Percentiles rank a stretch among this genome's conserved stretches.
Evolutionary conservation across 2,113 vertebrate genomes (phyloP).

Genomic region (Thomomys bottae): DNA sequence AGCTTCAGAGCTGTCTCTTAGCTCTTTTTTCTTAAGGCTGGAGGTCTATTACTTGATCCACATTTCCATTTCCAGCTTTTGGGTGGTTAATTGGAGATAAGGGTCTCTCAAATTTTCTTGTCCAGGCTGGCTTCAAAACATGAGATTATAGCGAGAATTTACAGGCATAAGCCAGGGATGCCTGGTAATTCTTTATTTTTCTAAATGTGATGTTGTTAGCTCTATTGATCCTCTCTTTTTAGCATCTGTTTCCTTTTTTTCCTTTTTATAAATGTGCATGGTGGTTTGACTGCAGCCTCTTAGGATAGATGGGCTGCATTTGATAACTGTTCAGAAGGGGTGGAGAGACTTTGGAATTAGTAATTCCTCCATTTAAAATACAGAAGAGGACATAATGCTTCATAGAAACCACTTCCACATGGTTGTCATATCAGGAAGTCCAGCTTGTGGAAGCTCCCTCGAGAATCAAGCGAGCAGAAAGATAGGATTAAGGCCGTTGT

Average conservation of each 20-base stretch:
- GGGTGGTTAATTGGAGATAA: too few relatives aligned
- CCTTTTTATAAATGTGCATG: not conserved
- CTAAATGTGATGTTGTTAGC: not conserved
- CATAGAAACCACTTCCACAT: not conserved
- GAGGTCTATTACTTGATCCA: too few relatives aligned
- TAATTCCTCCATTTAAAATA: not conserved
- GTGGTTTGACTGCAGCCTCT: not conserved
- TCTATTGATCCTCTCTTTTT: not conserved
- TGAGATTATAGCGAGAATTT: too few relatives aligned
- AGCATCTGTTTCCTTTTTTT: too few relatives aligned
- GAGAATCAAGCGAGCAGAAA: slow-evolving; percentile 49
- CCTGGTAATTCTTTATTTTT: not conserved
- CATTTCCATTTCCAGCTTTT: too few relatives aligned
- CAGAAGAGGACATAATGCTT: not conserved
- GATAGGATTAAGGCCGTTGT: slow-evolving; percentile 37
- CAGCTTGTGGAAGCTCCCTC: slow-evolving; percentile 6
- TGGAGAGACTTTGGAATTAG: not conserved
- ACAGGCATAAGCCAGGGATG: too few relatives aligned
- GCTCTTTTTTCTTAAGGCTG: too few relatives aligned
- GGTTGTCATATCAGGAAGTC: not conserved
- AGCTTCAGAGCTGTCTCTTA: too few relatives aligned
- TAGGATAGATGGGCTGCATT: not conserved
- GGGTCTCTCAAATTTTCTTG: too few relatives aligned
- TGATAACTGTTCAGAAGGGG: not conserved
- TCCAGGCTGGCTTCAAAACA: too few relatives aligned